Conservation (phyloP, 2,113 vertebrate genomes). For the Amia ocellicauda region DNA sequence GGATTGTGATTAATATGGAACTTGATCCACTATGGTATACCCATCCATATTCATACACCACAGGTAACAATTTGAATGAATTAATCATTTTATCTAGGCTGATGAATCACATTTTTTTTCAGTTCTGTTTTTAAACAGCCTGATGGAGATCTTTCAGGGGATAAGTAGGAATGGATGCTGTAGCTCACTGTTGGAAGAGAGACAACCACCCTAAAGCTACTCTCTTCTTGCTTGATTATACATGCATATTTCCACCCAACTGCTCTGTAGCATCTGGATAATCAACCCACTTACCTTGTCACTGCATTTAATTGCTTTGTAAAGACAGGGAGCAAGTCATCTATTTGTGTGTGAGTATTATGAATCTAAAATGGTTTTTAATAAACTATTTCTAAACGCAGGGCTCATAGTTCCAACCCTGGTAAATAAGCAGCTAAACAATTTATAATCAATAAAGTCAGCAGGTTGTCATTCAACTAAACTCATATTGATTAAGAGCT, state of each 20-base stretch:
- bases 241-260: constrained; percentile 19
- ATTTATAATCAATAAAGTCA: too few relatives aligned
- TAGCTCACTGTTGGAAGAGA: constrained; percentile 18
- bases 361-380: too few relatives aligned
- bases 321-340: too few relatives aligned
- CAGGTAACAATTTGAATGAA: constrained; percentile 37
- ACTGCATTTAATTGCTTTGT: constrained; percentile 27
- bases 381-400: too few relatives aligned
- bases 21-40: constrained; percentile 34
- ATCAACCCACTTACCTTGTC: constrained; percentile 19
- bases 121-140: constrained; percentile 21
- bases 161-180: constrained; percentile 19
- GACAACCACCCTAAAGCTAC: neutral
- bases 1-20: constrained; percentile 36
- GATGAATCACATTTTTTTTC: constrained; percentile 39
- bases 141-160: constrained; percentile 36
- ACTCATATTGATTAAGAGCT: too few relatives aligned
- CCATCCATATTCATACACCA: constrained; percentile 47
- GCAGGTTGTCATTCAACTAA: too few relatives aligned
- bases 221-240: constrained; percentile 23
- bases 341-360: too few relatives aligned
- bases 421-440: too few relatives aligned
- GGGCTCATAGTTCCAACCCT: too few relatives aligned
- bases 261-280: constrained; percentile 12
- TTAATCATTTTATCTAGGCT: constrained; percentile 44